Evolutionary conservation across 2,888 invertebrate species (phyloP).

Genomic region (Eupithecia tripunctaria): DNA sequence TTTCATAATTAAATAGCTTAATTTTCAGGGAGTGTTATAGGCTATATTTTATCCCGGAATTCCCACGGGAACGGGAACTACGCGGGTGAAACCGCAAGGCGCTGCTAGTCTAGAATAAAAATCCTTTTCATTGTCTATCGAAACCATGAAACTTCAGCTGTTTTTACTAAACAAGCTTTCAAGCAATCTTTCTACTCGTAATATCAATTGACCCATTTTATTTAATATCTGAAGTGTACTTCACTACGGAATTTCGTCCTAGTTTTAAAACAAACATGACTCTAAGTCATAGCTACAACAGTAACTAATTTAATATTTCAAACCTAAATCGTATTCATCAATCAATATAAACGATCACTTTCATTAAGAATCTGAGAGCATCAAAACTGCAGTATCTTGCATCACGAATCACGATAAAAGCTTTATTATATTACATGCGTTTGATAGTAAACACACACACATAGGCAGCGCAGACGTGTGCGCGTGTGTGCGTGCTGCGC

Average conservation of each 20-base stretch:
- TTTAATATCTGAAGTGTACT: not conserved
- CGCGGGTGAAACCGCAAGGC: no score
- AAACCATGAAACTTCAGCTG: not conserved
- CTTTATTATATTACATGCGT: conserved; percentile 44
- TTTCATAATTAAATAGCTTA: no score
- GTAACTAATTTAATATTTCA: not conserved
- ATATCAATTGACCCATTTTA: not conserved
- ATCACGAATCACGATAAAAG: conserved; percentile 39
- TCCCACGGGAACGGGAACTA: no score
- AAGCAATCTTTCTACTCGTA: not conserved
- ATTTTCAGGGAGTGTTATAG: no score
- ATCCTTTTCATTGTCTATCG: not conserved
- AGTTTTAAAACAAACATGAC: not conserved
- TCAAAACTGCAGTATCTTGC: conserved; percentile 36
- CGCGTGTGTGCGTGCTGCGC: conserved; percentile 53
- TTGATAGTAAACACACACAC: conserved; percentile 53
- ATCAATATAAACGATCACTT: conserved; percentile 17
- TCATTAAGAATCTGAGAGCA: conserved; percentile 34
- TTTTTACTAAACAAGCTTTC: not conserved
- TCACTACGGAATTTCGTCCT: not conserved
- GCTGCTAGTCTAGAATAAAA: no score
- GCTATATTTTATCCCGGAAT: no score
- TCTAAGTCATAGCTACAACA: not conserved
- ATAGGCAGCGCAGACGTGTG: conserved; percentile 25
- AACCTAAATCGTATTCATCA: not conserved